phyloP scores from a whole-genome alignment of 2,888 invertebrate genomes.

The Octonoba sinensis region DNA sequence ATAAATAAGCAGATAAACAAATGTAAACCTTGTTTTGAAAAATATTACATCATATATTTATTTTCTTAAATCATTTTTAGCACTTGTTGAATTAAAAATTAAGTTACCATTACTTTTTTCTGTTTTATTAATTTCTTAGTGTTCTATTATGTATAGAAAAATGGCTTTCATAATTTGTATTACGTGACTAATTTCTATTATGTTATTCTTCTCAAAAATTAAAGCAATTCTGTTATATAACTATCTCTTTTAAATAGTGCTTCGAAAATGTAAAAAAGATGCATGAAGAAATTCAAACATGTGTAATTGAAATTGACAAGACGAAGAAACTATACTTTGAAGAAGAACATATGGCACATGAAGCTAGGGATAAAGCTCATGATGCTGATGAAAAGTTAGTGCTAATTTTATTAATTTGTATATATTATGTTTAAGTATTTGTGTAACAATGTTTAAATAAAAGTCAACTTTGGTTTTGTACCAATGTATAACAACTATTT shows the following conservation, averaged over 20 bases:
- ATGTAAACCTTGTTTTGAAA: no score
- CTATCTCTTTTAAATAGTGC: conserved; percentile 24
- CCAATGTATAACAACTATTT: neutral
- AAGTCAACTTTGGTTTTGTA: neutral
- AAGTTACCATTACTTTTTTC: neutral
- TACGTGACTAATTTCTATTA: no score
- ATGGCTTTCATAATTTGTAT: neutral
- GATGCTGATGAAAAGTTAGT: conserved; percentile 88
- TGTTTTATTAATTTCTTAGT: neutral
- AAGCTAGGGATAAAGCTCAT: conserved; percentile 92
- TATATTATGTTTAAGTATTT: neutral
- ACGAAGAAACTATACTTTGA: conserved; percentile 95
- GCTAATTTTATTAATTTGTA: neutral
- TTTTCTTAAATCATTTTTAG: neutral
- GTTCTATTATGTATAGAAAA: no score
- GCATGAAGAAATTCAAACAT: conserved; percentile 89
- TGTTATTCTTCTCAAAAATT: neutral
- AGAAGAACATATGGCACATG: conserved; percentile 95
- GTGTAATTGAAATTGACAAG: conserved; percentile 91
- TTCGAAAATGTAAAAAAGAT: conserved; percentile 74
- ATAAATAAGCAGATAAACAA: no score
- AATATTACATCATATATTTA: neutral
- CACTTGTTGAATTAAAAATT: no score
- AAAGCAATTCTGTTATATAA: neutral
- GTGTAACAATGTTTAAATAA: conserved; percentile 1